Base-by-base conservation (phyloP, 2,888 invertebrate genomes). In the Heliconius charithonia region DNA sequence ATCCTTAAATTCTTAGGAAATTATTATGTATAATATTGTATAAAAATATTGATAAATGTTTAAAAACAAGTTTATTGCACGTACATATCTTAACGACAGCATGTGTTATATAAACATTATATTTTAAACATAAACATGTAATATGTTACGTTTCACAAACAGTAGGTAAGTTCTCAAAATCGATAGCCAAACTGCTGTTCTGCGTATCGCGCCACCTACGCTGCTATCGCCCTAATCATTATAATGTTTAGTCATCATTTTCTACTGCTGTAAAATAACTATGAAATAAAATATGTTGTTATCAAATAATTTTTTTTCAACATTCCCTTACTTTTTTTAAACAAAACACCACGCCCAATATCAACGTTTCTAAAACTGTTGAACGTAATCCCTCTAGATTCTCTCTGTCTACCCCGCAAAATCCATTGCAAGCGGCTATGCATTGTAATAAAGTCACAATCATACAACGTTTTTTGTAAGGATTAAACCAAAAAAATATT, bases 181-280 rank as follows among this genome's bases (percentile, higher is more conserved):
- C 86, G 83, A 86, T 86, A 86, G 63, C 70, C 76, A 78, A 78
- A 76, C 78, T 75, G 71, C 41, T 16, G 37, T 56, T 51, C 73
- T 72, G 70, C 78, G 59, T 80, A 73, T 75, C 51, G 77, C 84
- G 83, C 85, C 83, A 45, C 45, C 63, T 63, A 70, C 70, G 70
- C 45, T 56, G 32, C 56, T 29, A 1, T 72, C 71, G 71, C 56
- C 71, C 56, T 22, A 29, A 32, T 71, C 51, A 45, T 56, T 56
- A 32, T 19, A 13, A 13, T n/a, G 29, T 12, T 72, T 27, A 12
- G n/a, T 72, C 29, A 59, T 59, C n/a, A 32, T 56, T 29, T 59
- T 29, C n/a, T 16, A 72, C 32, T 22, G 9, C 13, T 56, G 3
- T 29, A 19, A 51, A 51, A 51, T 22, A 56, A 56, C 4, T 71